Base-by-base conservation (phyloP, 1,140 invertebrate species). In the Dufourea novaeangliae region DNA sequence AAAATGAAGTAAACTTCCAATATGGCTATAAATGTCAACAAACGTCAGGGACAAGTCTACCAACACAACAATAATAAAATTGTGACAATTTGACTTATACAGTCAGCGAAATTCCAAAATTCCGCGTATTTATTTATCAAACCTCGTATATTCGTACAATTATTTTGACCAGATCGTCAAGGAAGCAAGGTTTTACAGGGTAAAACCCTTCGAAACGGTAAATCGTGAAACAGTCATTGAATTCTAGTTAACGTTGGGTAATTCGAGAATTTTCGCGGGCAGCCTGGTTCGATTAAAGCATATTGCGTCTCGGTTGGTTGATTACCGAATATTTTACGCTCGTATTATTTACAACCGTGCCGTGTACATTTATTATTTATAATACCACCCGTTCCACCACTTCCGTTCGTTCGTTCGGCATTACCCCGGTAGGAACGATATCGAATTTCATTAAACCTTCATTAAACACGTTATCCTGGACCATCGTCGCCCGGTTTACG, bases 371-470 rank as follows among this genome's bases (percentile, higher is more conserved):
- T 62, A 62, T 62, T 62, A 62, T 62, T 62, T 25, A 62, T n/a
- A n/a, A 25, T 25, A 37, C 11, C 0, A 2, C n/a, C n/a, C 1
- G 52, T 56, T 25, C 12, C 5, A 50, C n/a, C 54, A 32, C 12
- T 8, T 32, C n/a, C 7, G 54, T 0, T 6, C 57, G 27, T 20
- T 29, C 14, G 34, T 14, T 29, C 1, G 14, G 27, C 20, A 1
- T 11, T 5, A 8, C 22, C 41, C 17, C 25, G n/a, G 0, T 20
- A 12, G 11, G 2, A 22, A 32, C 20, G 22, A 52, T 62, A 62
- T 62, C 59, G 32, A 34, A 67, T 64, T 73, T 66, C 59, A 66
- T 57, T 56, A 56, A 56, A 74, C 4, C 37, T 12, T 67, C 37
- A 29, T 74, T 74, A 74, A 74, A 41, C 71, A 12, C 14, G 71